phyloP scores from a whole-genome alignment of 1,140 invertebrate species.

The Globodera ellingtonae region DNA sequence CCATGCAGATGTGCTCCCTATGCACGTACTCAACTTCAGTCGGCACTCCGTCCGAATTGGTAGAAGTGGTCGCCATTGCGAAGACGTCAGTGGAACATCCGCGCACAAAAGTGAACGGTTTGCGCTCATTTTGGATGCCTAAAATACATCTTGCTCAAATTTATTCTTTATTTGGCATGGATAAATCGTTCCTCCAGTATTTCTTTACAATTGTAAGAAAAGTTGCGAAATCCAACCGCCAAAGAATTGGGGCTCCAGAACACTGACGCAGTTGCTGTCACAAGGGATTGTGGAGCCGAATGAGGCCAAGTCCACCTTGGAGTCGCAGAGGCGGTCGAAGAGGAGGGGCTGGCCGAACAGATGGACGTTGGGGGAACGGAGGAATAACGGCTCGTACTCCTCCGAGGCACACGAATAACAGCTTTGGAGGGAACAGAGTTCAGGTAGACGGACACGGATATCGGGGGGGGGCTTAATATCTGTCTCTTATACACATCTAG shows the following conservation, averaged over 20 bases:
- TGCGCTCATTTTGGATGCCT: constrained; percentile 47
- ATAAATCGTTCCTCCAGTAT: no score
- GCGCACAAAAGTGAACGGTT: constrained; percentile 48
- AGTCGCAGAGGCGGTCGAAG: constrained; percentile 48
- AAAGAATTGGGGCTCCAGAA: constrained; percentile 48
- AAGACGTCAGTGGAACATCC: constrained; percentile 53
- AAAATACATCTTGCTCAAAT: no score
- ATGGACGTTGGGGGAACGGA: constrained; percentile 37
- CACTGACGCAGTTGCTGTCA: constrained; percentile 47
- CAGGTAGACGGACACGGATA: neutral
- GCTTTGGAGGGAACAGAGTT: constrained; percentile 16
- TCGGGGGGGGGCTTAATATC: neutral
- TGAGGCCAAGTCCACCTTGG: constrained; percentile 37
- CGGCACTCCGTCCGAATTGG: constrained; percentile 1
- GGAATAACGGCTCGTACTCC: constrained; percentile 48
- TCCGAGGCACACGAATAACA: constrained; percentile 54
- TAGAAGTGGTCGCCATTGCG: constrained; percentile 40
- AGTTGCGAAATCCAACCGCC: constrained; percentile 31
- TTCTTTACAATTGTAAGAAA: no score
- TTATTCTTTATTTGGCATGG: no score
- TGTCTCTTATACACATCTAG: no score
- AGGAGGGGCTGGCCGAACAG: constrained; percentile 48
- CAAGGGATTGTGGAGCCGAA: constrained; percentile 44
- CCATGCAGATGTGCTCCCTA: constrained; percentile 38
- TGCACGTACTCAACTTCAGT: constrained; percentile 49